Evolutionary conservation across 2,888 invertebrate species (phyloP), one percentile per base, ranked within the genome.

Genomic region (Rhamphomyia laevipes): DNA sequence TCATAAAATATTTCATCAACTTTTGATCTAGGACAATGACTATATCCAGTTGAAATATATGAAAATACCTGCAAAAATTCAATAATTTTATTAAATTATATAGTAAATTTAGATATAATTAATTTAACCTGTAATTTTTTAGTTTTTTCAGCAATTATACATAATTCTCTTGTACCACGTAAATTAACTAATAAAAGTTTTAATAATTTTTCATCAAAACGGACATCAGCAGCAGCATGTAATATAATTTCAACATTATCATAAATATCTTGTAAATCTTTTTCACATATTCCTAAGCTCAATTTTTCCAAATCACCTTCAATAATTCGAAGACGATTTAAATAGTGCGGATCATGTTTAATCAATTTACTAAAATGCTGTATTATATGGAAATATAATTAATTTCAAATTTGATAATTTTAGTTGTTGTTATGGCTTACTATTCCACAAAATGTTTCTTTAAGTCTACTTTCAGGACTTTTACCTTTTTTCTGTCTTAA

Each of bases 41-140:
- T 61, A 38, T 54, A 61, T 3, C 59, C 61, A 0, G 62, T 62
- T 6, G 62, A 62, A 45, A 62, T 59, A 40, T 61, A 61, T 16
- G 55, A 43, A 46, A 61, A 57, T 6, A 55, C 56, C 59, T 59
- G 15, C 35, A 46, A 46, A 40, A n/a, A 23, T 27, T 45, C 11
- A 9, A 13, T n/a, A n/a, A 2, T 27, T 4, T 30, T 15, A 11
- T 11, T 30, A 40, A 27, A 7, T 23, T 15, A 3, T 13, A 10
- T 15, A 2, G 10, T 3, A 10, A 35, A 10, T 31, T 16, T n/a
- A 23, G 12, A 2, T 3, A 11, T 17, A 4, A n/a, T 6, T 13
- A 10, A 31, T 13, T 5, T 45, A 48, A 57, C 59, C 50, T 58
- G 41, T 10, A 58, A 49, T n/a, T 58, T 56, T 27, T 55, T 56